Evolutionary conservation across 2,113 vertebrate species (phyloP), one percentile per base, ranked within the genome.

Genomic region (Orcinus orca): DNA sequence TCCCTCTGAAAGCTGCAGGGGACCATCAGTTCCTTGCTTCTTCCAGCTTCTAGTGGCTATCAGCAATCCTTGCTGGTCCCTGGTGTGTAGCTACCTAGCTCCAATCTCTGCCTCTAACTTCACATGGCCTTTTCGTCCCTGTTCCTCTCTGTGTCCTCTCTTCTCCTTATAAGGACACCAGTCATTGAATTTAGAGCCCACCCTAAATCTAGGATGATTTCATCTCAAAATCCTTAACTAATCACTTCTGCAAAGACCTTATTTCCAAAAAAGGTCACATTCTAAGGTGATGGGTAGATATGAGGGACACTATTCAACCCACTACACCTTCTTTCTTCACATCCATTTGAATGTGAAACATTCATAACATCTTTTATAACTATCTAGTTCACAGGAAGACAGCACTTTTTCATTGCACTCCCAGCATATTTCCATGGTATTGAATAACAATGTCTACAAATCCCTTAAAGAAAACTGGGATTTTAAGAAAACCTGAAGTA

Each of bases 401-500:
- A 53, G 9, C 62, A 71, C 13, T 31, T 83, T 74, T 92, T 80
- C 71, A 71, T 1, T 92, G 67, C 8, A 7, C 9, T 91, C n/a
- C 50, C 17, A 65, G 29, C 36, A 38, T 95, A 68, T 77, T 85
- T 77, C 82, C 77, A 95, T 67, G 29, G 44, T 71, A 81, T 4
- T 79, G 20, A 85, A 38, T 41, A 93, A 90, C 31, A 86, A 29
- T 41, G 91, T n/a, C 67, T 93, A 92, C 13, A 87, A 74, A 90
- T 68, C 23, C 17, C 23, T 84, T 74, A 90, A 41, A 33, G 58
- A 88, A 92, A 94, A 90, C 31, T 68, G 26, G 20, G 41, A 81
- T 85, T 96, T 90, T 87, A 96, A 92, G 86, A 85, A 88, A 90
- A 55, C 36, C 65, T 50, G 67, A 92, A 29, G 26, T 81, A 84